phyloP scores from a whole-genome alignment of 2,888 invertebrate genomes.

The Aphodius sticticus region DNA sequence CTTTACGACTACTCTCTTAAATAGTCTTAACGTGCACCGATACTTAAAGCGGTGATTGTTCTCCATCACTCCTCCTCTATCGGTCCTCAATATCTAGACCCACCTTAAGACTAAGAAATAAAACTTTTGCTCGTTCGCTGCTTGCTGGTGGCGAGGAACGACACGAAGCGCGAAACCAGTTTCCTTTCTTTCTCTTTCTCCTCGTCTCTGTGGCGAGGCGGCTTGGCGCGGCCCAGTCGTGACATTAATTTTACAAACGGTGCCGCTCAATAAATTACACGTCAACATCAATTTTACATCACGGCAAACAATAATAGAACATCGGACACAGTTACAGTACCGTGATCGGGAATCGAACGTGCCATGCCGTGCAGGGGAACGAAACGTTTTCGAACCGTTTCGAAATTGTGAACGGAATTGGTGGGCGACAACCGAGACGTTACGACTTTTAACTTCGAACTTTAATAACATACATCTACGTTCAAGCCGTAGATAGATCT shows the following conservation, averaged over 20 bases:
- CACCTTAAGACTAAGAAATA: background rate
- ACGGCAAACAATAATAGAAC: slow-evolving; percentile 35
- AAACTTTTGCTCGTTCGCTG: background rate
- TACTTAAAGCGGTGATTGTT: slow-evolving; percentile 4
- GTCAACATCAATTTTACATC: slow-evolving; percentile 44
- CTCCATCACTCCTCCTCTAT: background rate
- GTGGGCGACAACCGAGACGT: no score
- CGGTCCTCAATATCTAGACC: background rate
- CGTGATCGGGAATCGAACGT: background rate
- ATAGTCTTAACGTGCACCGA: slow-evolving; percentile 4
- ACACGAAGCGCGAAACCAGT: background rate
- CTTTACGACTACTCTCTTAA: slow-evolving; percentile 4
- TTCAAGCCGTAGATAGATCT: no score
- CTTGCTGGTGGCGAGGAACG: background rate
- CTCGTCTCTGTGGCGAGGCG: background rate
- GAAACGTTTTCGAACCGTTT: background rate
- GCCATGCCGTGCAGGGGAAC: background rate
- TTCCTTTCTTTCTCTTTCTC: background rate
- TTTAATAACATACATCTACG: no score
- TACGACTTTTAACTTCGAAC: no score
- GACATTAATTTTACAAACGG: slow-evolving; percentile 47
- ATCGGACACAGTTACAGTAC: slow-evolving; percentile 9
- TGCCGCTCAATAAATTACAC: slow-evolving; percentile 47
- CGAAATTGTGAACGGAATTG: background rate
- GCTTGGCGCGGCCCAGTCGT: slow-evolving; percentile 37